phyloP scores from a whole-genome alignment of 2,888 invertebrate genomes.

The Agrypnus murinus region DNA sequence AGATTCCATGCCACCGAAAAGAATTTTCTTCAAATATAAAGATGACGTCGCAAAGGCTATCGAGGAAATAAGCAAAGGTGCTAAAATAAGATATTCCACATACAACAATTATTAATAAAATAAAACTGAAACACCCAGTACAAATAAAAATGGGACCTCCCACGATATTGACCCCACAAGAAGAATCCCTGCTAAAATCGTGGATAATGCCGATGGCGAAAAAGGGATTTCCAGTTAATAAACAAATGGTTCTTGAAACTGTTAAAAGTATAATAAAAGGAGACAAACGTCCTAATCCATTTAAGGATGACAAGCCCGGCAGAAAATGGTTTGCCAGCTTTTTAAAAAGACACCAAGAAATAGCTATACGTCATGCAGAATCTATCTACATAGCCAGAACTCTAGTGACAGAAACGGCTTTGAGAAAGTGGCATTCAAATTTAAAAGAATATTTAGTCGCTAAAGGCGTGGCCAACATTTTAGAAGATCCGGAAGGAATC shows the following conservation, averaged over 20 bases:
- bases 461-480: not conserved
- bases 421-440: not conserved
- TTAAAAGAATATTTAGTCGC: not conserved
- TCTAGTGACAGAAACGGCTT: not conserved
- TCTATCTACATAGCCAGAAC: not conserved
- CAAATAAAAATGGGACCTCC: not conserved
- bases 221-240: constrained; percentile 3
- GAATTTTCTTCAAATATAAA: too few relatives aligned
- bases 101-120: not conserved
- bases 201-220: not conserved
- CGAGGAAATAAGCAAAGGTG: too few relatives aligned
- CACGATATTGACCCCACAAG: not conserved
- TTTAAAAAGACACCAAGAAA: constrained; percentile 3
- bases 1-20: too few relatives aligned
- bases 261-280: not conserved
- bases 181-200: not conserved
- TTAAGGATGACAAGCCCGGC: not conserved
- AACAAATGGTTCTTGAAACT: not conserved
- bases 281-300: not conserved
- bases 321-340: not conserved
- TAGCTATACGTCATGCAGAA: not conserved
- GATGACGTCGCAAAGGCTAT: too few relatives aligned
- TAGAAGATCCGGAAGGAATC: not conserved
- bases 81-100: too few relatives aligned
- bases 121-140: not conserved